Conservation (phyloP, 92 coral and sea anemone genomes). For the Diadumene lineata region DNA sequence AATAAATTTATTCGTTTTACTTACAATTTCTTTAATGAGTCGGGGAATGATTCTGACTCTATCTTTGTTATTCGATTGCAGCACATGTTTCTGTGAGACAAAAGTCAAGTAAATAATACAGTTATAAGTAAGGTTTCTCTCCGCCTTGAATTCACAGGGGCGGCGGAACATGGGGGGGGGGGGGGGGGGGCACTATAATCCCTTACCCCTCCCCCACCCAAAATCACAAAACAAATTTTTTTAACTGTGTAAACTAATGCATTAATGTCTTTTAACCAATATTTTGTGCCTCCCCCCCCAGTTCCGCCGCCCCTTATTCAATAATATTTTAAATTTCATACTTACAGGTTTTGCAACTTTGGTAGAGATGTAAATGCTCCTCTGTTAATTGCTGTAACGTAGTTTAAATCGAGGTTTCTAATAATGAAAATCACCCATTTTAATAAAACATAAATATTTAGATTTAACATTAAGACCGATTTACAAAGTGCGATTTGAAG, state of each 20-base stretch:
- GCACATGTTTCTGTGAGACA: conserved; percentile 13
- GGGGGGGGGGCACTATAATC: no score
- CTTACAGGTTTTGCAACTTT: conserved; percentile 13
- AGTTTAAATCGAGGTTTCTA: conserved; percentile 3
- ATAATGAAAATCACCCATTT: conserved; percentile 1
- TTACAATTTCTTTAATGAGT: conserved; percentile 10
- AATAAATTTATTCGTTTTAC: neutral
- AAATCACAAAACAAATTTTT: no score
- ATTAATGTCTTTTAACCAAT: no score
- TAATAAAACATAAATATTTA: no score
- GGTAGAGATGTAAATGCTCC: conserved; percentile 9
- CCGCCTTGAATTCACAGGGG: neutral
- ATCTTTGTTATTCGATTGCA: conserved; percentile 15
- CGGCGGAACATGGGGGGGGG: neutral
- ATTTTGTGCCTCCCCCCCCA: no score
- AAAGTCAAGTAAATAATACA: neutral
- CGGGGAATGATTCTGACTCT: conserved; percentile 28
- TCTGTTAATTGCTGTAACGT: neutral
- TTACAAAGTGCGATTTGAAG: no score
- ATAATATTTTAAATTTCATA: neutral
- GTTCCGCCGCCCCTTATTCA: no score
- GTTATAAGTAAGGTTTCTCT: neutral
- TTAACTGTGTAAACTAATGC: no score
- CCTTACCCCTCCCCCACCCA: neutral
- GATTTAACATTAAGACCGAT: no score